phyloP scores from a whole-genome alignment of 2,797 vertebrate genomes.

The Dicrostonyx torquatus region DNA sequence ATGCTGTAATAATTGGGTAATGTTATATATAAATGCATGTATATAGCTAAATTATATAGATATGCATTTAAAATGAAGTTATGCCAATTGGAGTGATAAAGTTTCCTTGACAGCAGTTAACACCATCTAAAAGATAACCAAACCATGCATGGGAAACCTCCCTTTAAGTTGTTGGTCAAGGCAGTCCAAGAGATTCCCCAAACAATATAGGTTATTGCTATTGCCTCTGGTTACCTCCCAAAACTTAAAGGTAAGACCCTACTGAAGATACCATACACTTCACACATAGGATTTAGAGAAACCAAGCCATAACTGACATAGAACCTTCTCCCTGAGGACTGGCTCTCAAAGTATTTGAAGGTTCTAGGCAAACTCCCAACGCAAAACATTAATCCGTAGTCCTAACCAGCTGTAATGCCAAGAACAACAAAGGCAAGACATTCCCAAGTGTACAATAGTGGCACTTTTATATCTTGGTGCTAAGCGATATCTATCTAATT shows the following conservation, averaged over 20 bases:
- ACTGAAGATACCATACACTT: neutral
- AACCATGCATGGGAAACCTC: neutral
- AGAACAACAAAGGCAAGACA: neutral
- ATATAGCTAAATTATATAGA: neutral
- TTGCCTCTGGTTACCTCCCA: neutral
- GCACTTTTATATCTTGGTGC: neutral
- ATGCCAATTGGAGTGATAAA: neutral
- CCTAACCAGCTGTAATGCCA: neutral
- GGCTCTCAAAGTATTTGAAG: neutral
- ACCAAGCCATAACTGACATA: neutral
- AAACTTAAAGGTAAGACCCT: neutral
- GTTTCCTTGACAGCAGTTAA: neutral
- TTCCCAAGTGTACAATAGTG: neutral
- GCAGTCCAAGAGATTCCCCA: neutral
- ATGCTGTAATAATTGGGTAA: neutral
- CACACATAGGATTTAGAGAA: neutral
- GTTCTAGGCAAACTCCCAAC: neutral
- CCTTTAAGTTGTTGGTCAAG: neutral
- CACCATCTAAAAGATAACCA: neutral
- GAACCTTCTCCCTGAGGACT: neutral
- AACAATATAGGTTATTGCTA: neutral
- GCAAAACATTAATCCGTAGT: neutral
- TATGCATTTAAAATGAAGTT: neutral
- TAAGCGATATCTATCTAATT: neutral
- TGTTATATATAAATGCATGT: neutral